Percentiles rank a stretch among this genome's conserved stretches.
Evolutionary conservation across 2,888 invertebrate species (phyloP).

Genomic region (Lasioglossum villosulum): DNA sequence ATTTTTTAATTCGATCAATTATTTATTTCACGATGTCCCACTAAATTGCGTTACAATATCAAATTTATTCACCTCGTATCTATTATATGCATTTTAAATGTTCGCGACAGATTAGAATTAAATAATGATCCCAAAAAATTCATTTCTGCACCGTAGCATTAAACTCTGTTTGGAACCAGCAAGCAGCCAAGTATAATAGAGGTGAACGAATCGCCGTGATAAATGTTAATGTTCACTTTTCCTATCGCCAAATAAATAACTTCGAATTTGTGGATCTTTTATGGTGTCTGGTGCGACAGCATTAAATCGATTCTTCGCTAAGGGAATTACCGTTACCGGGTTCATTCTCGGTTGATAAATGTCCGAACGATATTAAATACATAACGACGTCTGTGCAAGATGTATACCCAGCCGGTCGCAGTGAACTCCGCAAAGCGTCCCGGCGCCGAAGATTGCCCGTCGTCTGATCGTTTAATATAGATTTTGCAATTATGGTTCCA

Average conservation of each 20-base stretch:
- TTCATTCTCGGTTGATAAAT: constrained; percentile 30
- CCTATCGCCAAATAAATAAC: not conserved
- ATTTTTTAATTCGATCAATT: not conserved
- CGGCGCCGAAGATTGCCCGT: constrained; percentile 35
- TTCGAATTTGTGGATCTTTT: not conserved
- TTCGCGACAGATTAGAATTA: not conserved
- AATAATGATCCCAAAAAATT: not conserved
- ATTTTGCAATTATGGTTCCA: constrained; percentile 75
- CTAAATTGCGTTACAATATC: not conserved
- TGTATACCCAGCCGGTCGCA: not conserved
- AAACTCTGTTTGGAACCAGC: not conserved
- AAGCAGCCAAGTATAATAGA: not conserved
- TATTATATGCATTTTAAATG: not conserved
- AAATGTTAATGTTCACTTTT: not conserved
- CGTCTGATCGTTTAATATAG: constrained; percentile 69
- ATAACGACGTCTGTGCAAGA: constrained; percentile 14
- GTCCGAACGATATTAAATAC: constrained; percentile 1
- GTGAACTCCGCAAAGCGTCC: constrained; percentile 51
- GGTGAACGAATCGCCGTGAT: not conserved
- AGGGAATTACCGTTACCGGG: not conserved
- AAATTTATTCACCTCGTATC: not conserved
- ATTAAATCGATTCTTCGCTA: not conserved
- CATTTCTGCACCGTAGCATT: not conserved
- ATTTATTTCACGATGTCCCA: not conserved
- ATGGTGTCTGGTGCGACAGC: not conserved